Evolutionary conservation across 1,140 invertebrate species (phyloP), one percentile per base, ranked within the genome.

Genomic region (Brachionus paranguensis): DNA sequence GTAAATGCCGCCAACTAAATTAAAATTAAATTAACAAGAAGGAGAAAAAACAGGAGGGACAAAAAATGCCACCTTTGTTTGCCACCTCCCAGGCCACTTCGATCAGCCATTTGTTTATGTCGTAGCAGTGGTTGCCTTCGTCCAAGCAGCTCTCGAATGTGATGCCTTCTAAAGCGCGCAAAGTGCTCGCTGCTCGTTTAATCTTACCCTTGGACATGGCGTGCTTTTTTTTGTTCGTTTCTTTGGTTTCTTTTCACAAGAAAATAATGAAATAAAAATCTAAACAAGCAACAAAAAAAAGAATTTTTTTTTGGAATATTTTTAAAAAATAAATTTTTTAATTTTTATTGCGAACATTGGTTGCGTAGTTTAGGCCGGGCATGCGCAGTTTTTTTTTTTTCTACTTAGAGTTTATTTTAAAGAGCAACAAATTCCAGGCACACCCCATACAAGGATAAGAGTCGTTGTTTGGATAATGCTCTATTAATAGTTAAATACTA

Each of bases 1-100:
- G 89, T 99, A 99, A 88, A 99, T 98, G 65, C 96, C 96, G 43
- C 96, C 96, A 88, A 99, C 97, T 96, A 88, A 84, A 91, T 91
- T 84, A 88, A 88, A 17, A 85, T 12, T 74, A 45, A 74, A 17
- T 43, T 43, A 74, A 74, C 20, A 43, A 7, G 33, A 7, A 7
- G 33, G 6, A 37, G 0, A 37, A 6, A 37, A 37, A 37, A 37
- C 0, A 37, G 0, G 33, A 37, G 27, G 3, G 27, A 29, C 27
- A 0, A 33, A 33, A 3, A 33, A 70, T 5, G 17, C 85, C 89
- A 94, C 94, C 94, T 93, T 97, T 97, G 87, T 97, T 97, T 60
- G 95, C 95, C 60, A 94, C 95, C 90, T 97, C 95, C 95, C 95
- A 96, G 14, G 95, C 94, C 47, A 94, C 92, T 91, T 97, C 95